Conservation (phyloP, 92 coral and sea anemone species). For the Phymanthus crucifer region DNA sequence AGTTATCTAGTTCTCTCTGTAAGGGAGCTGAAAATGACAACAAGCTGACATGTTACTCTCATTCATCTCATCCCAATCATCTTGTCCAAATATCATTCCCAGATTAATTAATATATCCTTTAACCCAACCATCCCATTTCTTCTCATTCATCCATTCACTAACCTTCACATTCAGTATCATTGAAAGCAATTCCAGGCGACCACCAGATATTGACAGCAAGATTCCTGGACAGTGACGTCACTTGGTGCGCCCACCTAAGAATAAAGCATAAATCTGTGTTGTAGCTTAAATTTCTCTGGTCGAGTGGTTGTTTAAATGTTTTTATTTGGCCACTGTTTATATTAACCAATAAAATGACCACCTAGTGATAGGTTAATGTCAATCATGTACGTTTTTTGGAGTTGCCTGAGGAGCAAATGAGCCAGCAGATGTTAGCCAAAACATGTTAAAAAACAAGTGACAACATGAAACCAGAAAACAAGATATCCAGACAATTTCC, state of each 20-base stretch:
- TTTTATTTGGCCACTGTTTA: no score
- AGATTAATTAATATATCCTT: not conserved
- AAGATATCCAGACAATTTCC: no score
- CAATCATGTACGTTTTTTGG: no score
- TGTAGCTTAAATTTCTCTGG: no score
- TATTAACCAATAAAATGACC: no score
- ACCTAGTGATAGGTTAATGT: no score
- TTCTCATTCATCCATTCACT: not conserved
- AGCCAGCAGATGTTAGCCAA: no score
- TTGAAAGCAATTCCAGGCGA: slow-evolving; percentile 70
- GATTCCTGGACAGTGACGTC: slow-evolving; percentile 72
- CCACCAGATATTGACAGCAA: slow-evolving; percentile 99
- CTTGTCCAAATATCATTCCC: not conserved
- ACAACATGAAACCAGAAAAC: no score
- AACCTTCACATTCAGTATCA: slow-evolving; percentile 74
- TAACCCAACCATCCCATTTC: not conserved
- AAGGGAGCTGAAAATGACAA: slow-evolving; percentile 9
- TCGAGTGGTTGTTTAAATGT: no score
- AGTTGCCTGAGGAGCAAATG: no score
- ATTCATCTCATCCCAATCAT: not conserved
- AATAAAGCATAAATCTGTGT: not conserved
- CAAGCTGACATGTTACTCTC: not conserved
- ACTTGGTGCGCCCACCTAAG: slow-evolving; percentile 96
- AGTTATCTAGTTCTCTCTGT: slow-evolving; percentile 59
- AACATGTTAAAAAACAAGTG: no score